A percentile compares a stretch with the other conserved stretches of the same genome.
phyloP scores from a whole-genome alignment of 2,113 vertebrate species.

The Puma concolor region DNA sequence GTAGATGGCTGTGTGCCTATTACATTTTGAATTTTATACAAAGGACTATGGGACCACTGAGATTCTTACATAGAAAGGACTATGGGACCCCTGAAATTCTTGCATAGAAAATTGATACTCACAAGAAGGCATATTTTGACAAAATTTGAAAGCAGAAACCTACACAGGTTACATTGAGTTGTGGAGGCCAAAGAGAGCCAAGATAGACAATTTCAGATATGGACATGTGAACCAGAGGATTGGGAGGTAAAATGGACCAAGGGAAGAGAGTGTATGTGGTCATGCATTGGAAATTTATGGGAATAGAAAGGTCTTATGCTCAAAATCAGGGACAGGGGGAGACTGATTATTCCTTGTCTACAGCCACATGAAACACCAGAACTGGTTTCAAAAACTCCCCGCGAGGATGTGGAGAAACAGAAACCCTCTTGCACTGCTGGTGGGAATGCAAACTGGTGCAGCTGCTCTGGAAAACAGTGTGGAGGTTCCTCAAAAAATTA shows the following conservation, averaged over 20 bases:
- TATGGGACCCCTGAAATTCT: neutral
- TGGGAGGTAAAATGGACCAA: neutral
- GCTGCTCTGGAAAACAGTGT: too few species aligned
- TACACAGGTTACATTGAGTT: accelerated
- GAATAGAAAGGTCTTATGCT: too few species aligned
- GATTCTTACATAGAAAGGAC: neutral
- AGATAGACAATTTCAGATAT: neutral
- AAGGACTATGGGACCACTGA: neutral
- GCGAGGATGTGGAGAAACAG: too few species aligned
- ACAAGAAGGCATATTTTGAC: too few species aligned
- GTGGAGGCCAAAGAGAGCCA: neutral
- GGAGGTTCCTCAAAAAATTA: too few species aligned
- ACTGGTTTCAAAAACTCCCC: neutral
- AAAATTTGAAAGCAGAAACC: neutral
- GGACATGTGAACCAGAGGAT: neutral
- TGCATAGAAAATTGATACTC: too few species aligned
- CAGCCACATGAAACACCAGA: neutral
- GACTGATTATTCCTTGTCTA: accelerated
- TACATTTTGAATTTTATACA: neutral
- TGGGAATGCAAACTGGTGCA: too few species aligned
- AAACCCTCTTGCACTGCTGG: too few species aligned
- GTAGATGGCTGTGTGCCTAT: neutral
- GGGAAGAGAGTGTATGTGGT: accelerated
- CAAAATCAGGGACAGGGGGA: accelerated
- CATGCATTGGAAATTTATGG: neutral